Evolutionary conservation across 2,888 invertebrate genomes (phyloP).

Genomic region (Papilio gigon): DNA sequence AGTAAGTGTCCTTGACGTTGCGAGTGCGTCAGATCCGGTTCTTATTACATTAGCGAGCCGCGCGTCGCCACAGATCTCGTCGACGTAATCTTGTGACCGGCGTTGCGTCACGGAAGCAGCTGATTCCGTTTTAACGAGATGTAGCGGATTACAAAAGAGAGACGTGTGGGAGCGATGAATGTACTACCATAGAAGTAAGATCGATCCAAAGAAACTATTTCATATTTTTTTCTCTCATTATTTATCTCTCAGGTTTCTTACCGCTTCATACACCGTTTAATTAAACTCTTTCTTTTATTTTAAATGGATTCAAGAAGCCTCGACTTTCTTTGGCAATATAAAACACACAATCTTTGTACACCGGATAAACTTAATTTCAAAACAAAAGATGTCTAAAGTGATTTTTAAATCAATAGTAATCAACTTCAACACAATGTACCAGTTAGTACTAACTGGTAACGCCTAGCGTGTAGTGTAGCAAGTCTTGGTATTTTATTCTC

Average conservation of each 20-base stretch:
- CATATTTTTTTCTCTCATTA: too few species aligned
- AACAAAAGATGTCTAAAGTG: too few species aligned
- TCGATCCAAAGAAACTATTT: neutral
- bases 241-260: too few species aligned
- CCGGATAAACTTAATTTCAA: too few species aligned
- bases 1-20: constrained; percentile 33
- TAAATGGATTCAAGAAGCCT: too few species aligned
- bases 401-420: too few species aligned
- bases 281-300: too few species aligned
- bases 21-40: constrained; percentile 35
- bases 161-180: neutral
- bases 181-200: neutral
- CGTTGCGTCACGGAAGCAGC: constrained; percentile 17
- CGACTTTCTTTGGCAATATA: neutral
- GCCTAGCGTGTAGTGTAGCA: neutral
- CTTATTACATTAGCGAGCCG: constrained; percentile 18
- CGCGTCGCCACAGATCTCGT: neutral
- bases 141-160: constrained; percentile 9
- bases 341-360: neutral
- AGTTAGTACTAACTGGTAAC: too few species aligned
- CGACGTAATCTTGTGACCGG: constrained; percentile 23
- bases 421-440: too few species aligned
- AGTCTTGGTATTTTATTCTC: neutral
- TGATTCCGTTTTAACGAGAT: constrained; percentile 18
- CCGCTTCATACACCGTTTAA: too few species aligned